These are phyloP conservation scores for Toxostoma redivivum DNA, from an alignment of 2,113 vertebrate species.

Conservation along the genomic window DNA sequence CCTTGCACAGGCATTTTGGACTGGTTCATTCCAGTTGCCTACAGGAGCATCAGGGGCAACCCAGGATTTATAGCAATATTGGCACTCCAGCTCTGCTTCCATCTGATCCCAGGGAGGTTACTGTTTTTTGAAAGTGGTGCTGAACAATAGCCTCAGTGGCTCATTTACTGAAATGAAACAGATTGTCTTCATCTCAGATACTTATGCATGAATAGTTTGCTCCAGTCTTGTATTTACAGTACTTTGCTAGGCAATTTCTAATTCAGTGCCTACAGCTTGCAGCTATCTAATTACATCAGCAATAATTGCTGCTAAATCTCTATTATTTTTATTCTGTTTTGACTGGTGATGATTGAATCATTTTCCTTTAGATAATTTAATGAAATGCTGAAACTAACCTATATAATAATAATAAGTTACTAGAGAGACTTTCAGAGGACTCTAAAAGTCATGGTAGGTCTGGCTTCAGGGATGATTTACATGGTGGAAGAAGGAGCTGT, in stretches of 20 bases:
- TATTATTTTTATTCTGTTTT: not conserved
- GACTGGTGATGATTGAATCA: not conserved
- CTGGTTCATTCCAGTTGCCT: not conserved
- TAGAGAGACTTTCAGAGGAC: not conserved
- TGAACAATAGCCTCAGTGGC: not conserved
- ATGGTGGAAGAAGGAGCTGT: not conserved
- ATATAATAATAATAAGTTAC: not conserved
- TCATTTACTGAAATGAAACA: not conserved
- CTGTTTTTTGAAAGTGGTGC: not conserved
- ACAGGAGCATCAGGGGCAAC: not conserved
- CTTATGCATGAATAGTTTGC: not conserved
- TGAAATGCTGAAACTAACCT: not conserved
- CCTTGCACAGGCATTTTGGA: not conserved
- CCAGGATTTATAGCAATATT: not conserved
- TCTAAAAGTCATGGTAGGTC: not conserved
- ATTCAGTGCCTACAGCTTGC: not conserved
- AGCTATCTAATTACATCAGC: not conserved
- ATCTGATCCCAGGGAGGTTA: not conserved
- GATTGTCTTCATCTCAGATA: not conserved
- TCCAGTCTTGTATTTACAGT: not conserved
- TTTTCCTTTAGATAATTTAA: not conserved
- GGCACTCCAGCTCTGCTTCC: not conserved
- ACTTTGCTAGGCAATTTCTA: not conserved
- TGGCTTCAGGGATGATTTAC: not conserved
- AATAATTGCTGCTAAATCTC: not conserved